These are phyloP conservation scores for Tetropium fuscum DNA, from an alignment of 2,888 invertebrate genomes.

Conservation along the genomic window DNA sequence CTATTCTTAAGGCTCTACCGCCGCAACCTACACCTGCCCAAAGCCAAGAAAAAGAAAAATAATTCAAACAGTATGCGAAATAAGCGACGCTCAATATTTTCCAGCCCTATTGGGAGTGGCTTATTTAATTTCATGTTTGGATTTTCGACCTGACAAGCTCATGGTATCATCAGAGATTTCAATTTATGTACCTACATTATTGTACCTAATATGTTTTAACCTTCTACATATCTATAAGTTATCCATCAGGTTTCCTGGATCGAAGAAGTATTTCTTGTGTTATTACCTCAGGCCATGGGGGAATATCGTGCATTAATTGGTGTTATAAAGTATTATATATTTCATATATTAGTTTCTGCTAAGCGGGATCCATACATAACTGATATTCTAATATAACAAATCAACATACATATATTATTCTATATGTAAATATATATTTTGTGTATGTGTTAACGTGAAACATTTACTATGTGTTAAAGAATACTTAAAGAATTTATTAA, in stretches of 20 bases:
- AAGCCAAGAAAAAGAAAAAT: conserved; percentile 44
- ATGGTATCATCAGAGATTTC: conserved; percentile 17
- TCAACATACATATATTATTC: conserved; percentile 23
- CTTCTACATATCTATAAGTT: conserved; percentile 41
- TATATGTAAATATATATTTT: conserved; percentile 33
- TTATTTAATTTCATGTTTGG: conserved; percentile 25
- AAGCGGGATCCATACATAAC: conserved; percentile 15
- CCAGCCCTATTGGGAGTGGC: conserved; percentile 43
- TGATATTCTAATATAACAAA: conserved; percentile 23
- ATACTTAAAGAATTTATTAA: conserved; percentile 21
- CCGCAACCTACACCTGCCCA: conserved; percentile 69
- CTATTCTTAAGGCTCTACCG: conserved; percentile 95
- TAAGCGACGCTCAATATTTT: conserved; percentile 43
- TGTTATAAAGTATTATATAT: conserved; percentile 26
- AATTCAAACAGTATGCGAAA: conserved; percentile 22
- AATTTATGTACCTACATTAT: conserved; percentile 34
- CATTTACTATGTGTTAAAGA: conserved; percentile 22
- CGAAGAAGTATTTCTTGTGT: conserved; percentile 20
- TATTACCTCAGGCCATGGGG: not conserved
- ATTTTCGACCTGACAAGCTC: conserved; percentile 15
- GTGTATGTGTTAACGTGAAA: conserved; percentile 24
- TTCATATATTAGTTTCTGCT: conserved; percentile 20
- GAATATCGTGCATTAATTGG: conserved; percentile 21
- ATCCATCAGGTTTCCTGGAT: conserved; percentile 37
- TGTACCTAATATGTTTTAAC: conserved; percentile 26